phyloP scores from a whole-genome alignment of 2,797 vertebrate genomes.

The Anguilla obscura region DNA sequence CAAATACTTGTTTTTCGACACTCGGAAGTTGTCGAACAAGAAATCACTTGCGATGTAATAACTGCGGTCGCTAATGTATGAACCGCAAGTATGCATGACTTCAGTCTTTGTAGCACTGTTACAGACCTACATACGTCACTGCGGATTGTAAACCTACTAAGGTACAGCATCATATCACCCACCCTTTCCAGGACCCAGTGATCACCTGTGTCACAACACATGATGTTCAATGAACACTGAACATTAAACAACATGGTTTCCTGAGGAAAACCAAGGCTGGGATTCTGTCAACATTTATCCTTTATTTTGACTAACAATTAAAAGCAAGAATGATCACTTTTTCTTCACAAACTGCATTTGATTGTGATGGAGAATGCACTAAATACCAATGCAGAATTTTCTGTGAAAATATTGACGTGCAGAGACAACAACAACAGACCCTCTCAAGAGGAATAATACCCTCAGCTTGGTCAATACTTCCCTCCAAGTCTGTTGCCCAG shows the following conservation, averaged over 20 bases:
- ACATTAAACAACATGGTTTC: not conserved
- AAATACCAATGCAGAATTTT: not conserved
- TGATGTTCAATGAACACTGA: not conserved
- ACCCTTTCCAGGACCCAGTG: not conserved
- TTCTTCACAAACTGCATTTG: too few relatives aligned
- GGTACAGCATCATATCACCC: not conserved
- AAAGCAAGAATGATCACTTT: too few relatives aligned
- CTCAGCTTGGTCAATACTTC: not conserved
- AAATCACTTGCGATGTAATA: not conserved
- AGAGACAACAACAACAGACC: not conserved
- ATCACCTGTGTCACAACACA: not conserved
- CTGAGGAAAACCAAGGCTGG: too few relatives aligned
- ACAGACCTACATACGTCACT: not conserved
- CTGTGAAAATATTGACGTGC: not conserved
- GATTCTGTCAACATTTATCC: too few relatives aligned
- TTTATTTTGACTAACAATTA: too few relatives aligned
- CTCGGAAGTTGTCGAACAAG: not conserved
- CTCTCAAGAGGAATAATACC: not conserved
- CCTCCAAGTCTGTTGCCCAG: not conserved
- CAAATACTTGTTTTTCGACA: too few relatives aligned
- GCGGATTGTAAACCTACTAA: not conserved
- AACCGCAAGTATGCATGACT: not conserved
- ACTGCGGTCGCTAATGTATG: not conserved
- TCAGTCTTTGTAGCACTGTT: not conserved
- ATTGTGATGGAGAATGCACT: too few relatives aligned